A percentile compares a stretch with the other conserved stretches of the same genome.
Conservation (phyloP, 2,113 vertebrate species). For the Apteryx owenii region DNA sequence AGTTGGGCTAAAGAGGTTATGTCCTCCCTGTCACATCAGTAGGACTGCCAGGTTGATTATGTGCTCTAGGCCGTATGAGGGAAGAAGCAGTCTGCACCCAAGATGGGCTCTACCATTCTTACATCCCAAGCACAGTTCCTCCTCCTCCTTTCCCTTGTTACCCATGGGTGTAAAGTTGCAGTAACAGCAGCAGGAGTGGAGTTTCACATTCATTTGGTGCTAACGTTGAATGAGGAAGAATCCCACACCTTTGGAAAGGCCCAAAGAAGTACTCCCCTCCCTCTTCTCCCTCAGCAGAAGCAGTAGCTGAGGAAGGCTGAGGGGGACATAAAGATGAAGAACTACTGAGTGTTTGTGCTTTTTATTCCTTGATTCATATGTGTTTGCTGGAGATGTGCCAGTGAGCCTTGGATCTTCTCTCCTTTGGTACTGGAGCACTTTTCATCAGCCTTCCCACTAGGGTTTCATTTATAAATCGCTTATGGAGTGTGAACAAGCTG, state of each 20-base stretch:
- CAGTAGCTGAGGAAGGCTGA: not conserved
- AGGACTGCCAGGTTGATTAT: not conserved
- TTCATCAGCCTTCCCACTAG: not conserved
- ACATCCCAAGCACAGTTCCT: not conserved
- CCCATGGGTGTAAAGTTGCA: accelerated
- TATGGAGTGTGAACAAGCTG: conserved; percentile 16
- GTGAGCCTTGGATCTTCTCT: not conserved
- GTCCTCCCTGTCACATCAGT: not conserved
- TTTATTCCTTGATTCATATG: not conserved
- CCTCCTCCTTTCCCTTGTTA: not conserved
- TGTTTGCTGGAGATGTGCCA: not conserved
- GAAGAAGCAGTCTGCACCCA: not conserved
- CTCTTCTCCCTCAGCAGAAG: not conserved
- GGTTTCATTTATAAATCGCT: conserved; percentile 49
- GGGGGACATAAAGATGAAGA: not conserved
- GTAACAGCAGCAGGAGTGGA: not conserved
- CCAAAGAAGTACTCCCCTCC: not conserved
- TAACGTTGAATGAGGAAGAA: not conserved
- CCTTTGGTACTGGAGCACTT: not conserved
- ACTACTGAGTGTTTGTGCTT: not conserved
- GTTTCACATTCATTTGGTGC: not conserved
- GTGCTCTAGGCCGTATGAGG: not conserved
- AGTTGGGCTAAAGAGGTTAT: not conserved
- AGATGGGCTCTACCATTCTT: not conserved
- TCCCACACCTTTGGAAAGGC: not conserved